These are phyloP conservation scores for Acanthoscelides obtectus DNA, from an alignment of 2,888 invertebrate genomes.

Conservation along the genomic window DNA sequence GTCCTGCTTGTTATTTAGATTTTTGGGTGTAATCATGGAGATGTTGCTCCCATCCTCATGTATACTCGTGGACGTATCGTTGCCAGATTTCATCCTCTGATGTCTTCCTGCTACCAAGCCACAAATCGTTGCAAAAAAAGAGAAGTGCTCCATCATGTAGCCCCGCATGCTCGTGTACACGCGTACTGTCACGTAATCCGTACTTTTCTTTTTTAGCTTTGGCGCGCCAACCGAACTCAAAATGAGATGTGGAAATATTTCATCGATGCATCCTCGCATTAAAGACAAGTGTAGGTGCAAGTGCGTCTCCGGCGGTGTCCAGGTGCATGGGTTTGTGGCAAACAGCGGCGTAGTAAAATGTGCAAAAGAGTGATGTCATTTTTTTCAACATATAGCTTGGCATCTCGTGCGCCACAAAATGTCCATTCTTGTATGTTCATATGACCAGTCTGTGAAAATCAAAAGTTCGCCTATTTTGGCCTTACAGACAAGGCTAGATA, in stretches of 20 bases:
- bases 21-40: too few species aligned
- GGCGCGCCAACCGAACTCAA: background rate
- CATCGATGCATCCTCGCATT: background rate
- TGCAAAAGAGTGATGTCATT: too few species aligned
- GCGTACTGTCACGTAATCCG: slow-evolving; percentile 1
- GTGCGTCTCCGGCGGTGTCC: background rate
- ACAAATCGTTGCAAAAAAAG: background rate
- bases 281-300: slow-evolving; percentile 3
- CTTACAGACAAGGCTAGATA: too few species aligned
- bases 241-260: slow-evolving; percentile 3
- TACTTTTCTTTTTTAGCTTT: background rate
- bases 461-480: too few species aligned
- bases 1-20: too few species aligned
- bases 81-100: background rate
- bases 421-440: too few species aligned
- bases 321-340: background rate
- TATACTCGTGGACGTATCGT: background rate
- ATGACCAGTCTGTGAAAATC: too few species aligned
- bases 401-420: too few species aligned
- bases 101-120: background rate
- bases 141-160: background rate
- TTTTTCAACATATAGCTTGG: too few species aligned
- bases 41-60: background rate
- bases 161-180: background rate
- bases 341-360: background rate